phyloP scores from a whole-genome alignment of 1,140 invertebrate genomes.

The Achroia grisella region DNA sequence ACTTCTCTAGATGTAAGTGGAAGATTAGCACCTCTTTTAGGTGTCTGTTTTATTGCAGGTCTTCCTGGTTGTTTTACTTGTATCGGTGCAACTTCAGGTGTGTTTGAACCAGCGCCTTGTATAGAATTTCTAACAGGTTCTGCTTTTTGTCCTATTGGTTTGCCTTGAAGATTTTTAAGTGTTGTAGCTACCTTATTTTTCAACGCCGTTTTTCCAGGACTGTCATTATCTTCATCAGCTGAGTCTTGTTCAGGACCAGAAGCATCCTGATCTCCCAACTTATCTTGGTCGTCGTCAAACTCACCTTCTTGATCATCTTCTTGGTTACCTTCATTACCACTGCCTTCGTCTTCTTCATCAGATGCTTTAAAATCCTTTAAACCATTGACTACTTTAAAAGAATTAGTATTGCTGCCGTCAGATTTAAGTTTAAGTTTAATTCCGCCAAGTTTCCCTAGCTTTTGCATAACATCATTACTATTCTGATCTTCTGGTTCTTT shows the following conservation, averaged over 20 bases:
- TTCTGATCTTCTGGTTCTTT: constrained; percentile 32
- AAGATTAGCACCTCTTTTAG: constrained; percentile 42
- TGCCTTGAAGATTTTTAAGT: constrained; percentile 29
- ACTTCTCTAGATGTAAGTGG: constrained; percentile 21
- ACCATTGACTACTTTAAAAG: constrained; percentile 60
- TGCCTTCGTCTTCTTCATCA: constrained; percentile 51
- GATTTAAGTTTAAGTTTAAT: constrained; percentile 62
- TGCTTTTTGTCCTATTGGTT: constrained; percentile 23
- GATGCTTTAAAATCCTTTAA: constrained; percentile 60
- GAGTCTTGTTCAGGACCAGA: constrained; percentile 37
- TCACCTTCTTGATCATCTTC: constrained; percentile 28
- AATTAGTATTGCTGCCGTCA: constrained; percentile 45
- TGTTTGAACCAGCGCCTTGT: constrained; percentile 4
- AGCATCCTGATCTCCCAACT: constrained; percentile 27
- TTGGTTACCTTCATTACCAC: constrained; percentile 35
- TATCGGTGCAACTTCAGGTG: constrained; percentile 1
- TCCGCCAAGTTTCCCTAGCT: constrained; percentile 50
- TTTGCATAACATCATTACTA: constrained; percentile 42
- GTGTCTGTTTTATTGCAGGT: constrained; percentile 55
- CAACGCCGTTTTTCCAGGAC: constrained; percentile 25
- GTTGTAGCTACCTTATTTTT: constrained; percentile 19
- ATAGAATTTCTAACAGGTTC: constrained; percentile 9
- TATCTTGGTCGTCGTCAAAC: constrained; percentile 26
- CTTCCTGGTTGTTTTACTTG: constrained; percentile 24
- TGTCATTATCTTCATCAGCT: constrained; percentile 26